These are phyloP conservation scores for Stercorarius parasiticus DNA, from an alignment of 2,113 vertebrate species.

Conservation along the genomic window DNA sequence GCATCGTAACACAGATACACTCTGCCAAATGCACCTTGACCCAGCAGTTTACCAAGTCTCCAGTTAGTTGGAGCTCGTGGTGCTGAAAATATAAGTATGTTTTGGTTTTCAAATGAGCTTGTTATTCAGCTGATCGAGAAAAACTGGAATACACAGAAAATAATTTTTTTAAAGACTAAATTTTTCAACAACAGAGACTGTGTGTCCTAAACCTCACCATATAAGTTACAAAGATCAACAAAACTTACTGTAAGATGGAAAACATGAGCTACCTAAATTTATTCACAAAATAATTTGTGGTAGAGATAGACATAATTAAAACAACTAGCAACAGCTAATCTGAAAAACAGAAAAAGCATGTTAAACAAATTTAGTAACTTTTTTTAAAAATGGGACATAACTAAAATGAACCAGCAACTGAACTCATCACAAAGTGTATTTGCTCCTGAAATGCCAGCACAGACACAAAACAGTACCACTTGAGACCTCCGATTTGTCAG, in stretches of 20 bases:
- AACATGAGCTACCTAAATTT: not conserved
- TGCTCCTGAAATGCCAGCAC: not conserved
- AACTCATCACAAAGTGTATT: not conserved
- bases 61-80: constrained; percentile 98
- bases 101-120: constrained; percentile 49
- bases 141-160: constrained; percentile 46
- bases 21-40: constrained; percentile 95
- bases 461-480: not conserved
- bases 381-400: not conserved
- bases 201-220: not conserved
- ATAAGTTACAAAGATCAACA: not conserved
- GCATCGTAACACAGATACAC: constrained; percentile 97
- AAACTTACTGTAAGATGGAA: not conserved
- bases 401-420: not conserved
- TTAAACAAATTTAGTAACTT: not conserved
- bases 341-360: not conserved
- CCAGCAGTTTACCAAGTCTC: constrained; percentile 94
- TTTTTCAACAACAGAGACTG: not conserved
- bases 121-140: constrained; percentile 10
- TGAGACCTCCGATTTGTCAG: not conserved
- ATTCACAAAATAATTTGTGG: not conserved
- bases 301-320: not conserved
- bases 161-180: not conserved
- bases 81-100: constrained; percentile 76
- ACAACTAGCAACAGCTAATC: not conserved